A percentile compares a stretch with the other conserved stretches of the same genome.
Conservation (phyloP, 2,113 vertebrate genomes). For the Perccottus glenii region DNA sequence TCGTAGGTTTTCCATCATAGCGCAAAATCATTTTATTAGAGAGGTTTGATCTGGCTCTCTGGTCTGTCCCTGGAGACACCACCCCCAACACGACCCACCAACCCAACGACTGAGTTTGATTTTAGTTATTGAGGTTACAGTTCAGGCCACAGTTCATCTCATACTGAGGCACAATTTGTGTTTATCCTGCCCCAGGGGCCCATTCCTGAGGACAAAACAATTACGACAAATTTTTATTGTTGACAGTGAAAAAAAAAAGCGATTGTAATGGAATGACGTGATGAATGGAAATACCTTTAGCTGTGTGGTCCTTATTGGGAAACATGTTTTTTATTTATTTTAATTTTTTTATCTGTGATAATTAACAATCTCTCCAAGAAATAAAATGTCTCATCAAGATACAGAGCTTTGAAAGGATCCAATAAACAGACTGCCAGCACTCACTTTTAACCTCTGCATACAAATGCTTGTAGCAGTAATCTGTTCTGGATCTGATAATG, state of each 20-base stretch:
- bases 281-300: slow-evolving; percentile 4
- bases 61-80: background rate
- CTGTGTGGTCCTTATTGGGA: background rate
- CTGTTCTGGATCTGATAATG: slow-evolving; percentile 32
- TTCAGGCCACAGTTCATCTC: slow-evolving; percentile 36
- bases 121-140: slow-evolving; percentile 34
- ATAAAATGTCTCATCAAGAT: slow-evolving; percentile 38
- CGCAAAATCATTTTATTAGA: background rate
- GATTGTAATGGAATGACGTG: slow-evolving; percentile 1
- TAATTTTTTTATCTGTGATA: background rate
- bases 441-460: slow-evolving; percentile 51
- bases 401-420: slow-evolving; percentile 30
- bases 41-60: background rate
- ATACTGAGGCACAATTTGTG: slow-evolving; percentile 20
- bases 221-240: slow-evolving; percentile 33
- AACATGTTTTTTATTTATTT: background rate
- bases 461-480: slow-evolving; percentile 44
- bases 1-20: slow-evolving; percentile 5
- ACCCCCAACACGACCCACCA: slow-evolving; percentile 11
- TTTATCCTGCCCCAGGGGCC: slow-evolving; percentile 19
- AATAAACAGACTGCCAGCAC: slow-evolving; percentile 46
- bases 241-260: slow-evolving; percentile 20
- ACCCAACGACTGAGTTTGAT: slow-evolving; percentile 30
- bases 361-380: slow-evolving; percentile 39
- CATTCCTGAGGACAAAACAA: slow-evolving; percentile 26